These are phyloP conservation scores for Chelmon rostratus DNA, from an alignment of 2,797 vertebrate genomes.

Conservation along the genomic window DNA sequence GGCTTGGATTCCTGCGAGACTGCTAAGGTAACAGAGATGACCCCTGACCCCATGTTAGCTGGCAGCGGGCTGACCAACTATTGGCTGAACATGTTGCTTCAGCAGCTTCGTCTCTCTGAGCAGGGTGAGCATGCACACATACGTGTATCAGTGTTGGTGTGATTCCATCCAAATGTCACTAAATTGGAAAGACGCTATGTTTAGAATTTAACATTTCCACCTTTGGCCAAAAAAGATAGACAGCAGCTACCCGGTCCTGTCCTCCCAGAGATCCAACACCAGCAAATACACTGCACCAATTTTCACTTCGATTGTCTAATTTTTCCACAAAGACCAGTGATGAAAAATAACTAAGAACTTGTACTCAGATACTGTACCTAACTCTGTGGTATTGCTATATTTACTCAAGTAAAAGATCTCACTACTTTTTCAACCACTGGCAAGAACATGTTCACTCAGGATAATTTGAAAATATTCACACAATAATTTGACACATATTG, in stretches of 20 bases:
- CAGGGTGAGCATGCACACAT: slow-evolving; percentile 74
- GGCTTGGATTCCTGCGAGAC: slow-evolving; percentile 81
- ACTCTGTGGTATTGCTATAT: too few relatives aligned
- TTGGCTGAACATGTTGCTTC: slow-evolving; percentile 87
- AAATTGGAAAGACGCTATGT: background rate
- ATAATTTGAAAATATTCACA: background rate
- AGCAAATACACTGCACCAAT: background rate
- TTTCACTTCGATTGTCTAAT: background rate
- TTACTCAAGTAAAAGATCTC: too few relatives aligned
- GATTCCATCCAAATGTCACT: background rate
- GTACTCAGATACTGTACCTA: too few relatives aligned
- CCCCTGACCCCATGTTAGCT: slow-evolving; percentile 69
- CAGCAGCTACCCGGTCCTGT: too few relatives aligned
- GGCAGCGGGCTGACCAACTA: slow-evolving; percentile 79
- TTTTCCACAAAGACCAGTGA: background rate
- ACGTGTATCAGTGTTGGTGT: background rate
- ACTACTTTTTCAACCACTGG: too few relatives aligned
- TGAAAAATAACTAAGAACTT: background rate
- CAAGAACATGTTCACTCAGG: too few relatives aligned
- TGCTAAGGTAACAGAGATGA: slow-evolving; percentile 69
- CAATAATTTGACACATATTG: background rate
- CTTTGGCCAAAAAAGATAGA: background rate
- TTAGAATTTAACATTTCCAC: background rate
- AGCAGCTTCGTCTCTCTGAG: slow-evolving; percentile 85
- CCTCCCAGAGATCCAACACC: too few relatives aligned